Evolutionary conservation across 2,113 vertebrate species (phyloP), one percentile per base, ranked within the genome.

Genomic region (Maccullochella peelii): DNA sequence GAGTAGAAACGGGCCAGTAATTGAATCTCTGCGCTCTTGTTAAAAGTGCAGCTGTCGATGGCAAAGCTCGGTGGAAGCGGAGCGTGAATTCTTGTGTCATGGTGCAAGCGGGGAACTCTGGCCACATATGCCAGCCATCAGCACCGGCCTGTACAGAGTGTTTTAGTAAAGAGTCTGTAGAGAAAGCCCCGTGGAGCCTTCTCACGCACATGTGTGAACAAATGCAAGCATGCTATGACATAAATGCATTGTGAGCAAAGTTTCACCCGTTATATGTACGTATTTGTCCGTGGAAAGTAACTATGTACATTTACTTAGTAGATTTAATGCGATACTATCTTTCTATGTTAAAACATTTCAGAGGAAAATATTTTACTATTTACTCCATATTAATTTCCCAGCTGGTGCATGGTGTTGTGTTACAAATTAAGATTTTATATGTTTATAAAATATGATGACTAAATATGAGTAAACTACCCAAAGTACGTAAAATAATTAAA

Each of bases 51-150:
- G 95, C 91, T 95, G 92, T 92, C 86, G 93, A 85, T 83, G 92
- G 84, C 85, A 84, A 86, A 91, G 94, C 92, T 88, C 77, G 86
- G 84, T 82, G 83, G 92, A 30, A 93, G 79, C 59, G n/a, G 93
- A 87, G 95, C 89, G 90, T 92, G 96, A 95, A 96, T 95, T 96
- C 95, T 95, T 94, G 93, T 95, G 96, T 95, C 92, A 91, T 72
- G 88, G 93, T 93, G 90, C 75, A 93, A 96, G 93, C 91, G 91
- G 93, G 94, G 94, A 75, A 15, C 79, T 84, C 72, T 21, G 77
- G 89, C 65, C 75, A 90, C 94, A 94, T 94, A 66, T 94, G 86
- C 92, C 92, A 85, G 91, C 88, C 94, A 93, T 95, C 94, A 95
- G 93, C 91, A 72, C 81, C 77, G 83, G 65, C 77, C 85, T 71